Base-by-base conservation (phyloP, 2,888 invertebrate species). In the Lasiommata megera region DNA sequence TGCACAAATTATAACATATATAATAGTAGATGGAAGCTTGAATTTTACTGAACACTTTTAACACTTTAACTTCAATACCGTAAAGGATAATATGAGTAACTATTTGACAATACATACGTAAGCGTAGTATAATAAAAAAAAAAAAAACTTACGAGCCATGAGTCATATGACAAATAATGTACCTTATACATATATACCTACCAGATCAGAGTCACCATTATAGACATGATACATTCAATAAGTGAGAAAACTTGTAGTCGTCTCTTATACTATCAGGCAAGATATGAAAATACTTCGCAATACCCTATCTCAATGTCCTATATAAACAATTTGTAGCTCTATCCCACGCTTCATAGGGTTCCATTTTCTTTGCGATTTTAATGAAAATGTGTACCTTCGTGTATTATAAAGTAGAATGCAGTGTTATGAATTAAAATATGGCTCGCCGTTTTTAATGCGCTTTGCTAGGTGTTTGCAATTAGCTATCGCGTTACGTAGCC, bases 341-440 rank as follows among this genome's bases (percentile, higher is more conserved):
- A 74, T 73, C 60, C 6, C 23, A 16, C 1, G 3, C 9, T 6
- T 6, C 7, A 18, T 65, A 65, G 52, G 57, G 67, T 59, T 31
- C 48, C 23, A 7, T 62, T 57, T 67, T 34, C 56, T 7, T 43
- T 62, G 53, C 17, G 28, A 16, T 6, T 7, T 12, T 17, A 46
- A 34, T 38, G 16, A 37, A 62, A 47, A 59, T 66, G 60, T 3
- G 54, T 18, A 55, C 41, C 12, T 67, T 48, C 47, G 31, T 16
- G 41, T 55, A 17, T 16, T 48, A 50, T 40, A 48, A 48, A 43
- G 41, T 44, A 16, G 48, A 56, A 68, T 63, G 64, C 77, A 78
- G 77, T 82, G 79, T 82, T 85, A 80, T 80, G 78, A 85, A 84
- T 86, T 85, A 84, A 85, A 87, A 83, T 84, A 81, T 76, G 76